Conservation (phyloP, 2,113 vertebrate species). For the Alligator mississippiensis region DNA sequence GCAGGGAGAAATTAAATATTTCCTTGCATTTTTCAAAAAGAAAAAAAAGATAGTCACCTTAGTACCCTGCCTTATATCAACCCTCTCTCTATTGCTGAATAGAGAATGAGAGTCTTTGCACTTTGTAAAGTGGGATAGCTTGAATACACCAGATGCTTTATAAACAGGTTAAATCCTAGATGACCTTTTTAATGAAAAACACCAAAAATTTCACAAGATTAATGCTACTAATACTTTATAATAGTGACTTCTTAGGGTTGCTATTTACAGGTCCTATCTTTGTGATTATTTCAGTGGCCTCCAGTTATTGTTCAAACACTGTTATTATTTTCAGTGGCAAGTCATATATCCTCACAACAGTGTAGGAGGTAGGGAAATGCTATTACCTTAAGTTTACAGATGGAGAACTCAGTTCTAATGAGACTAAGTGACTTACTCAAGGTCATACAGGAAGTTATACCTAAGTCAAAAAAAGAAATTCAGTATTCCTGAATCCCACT, state of each 20-base stretch:
- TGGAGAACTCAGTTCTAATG: neutral
- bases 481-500: neutral
- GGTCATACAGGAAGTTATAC: constrained; percentile 2
- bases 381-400: fast-evolving
- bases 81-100: neutral
- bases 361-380: neutral
- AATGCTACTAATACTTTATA: neutral
- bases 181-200: neutral
- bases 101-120: neutral
- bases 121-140: neutral
- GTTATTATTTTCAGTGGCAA: too few species aligned
- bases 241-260: neutral
- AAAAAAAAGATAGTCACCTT: neutral
- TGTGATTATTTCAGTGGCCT: neutral
- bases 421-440: neutral
- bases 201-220: neutral
- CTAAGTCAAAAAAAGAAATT: constrained; percentile 7
- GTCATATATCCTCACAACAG: neutral
- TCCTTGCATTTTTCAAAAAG: neutral
- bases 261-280: neutral
- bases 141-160: neutral
- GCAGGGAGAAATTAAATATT: neutral
- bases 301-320: neutral
- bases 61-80: fast-evolving
- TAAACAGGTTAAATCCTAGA: neutral